phyloP scores from a whole-genome alignment of 2,797 vertebrate species.

The Gallinago solitaria region DNA sequence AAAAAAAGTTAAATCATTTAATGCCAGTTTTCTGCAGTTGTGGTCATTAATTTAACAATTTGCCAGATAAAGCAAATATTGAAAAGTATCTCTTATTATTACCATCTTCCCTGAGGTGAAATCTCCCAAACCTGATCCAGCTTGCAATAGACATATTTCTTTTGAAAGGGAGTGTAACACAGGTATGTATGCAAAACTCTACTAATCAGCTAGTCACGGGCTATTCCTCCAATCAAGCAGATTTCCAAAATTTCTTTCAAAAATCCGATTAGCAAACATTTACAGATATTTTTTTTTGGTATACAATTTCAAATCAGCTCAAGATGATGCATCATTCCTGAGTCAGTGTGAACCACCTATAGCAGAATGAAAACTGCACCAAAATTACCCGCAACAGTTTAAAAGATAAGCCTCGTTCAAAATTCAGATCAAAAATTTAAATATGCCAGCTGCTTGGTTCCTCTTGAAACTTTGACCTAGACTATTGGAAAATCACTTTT shows the following conservation, averaged over 20 bases:
- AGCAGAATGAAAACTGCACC: background rate
- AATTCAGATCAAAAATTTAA: background rate
- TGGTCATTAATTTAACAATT: background rate
- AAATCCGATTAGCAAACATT: background rate
- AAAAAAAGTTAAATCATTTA: background rate
- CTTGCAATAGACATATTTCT: slow-evolving; percentile 36
- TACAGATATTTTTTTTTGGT: background rate
- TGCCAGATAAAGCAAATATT: background rate
- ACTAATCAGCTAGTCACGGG: background rate
- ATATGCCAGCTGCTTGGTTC: background rate
- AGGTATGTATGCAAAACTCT: background rate
- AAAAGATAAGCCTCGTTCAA: background rate
- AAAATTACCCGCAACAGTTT: background rate
- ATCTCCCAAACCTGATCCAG: slow-evolving; percentile 47
- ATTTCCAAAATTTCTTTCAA: background rate
- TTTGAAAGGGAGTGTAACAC: slow-evolving; percentile 5
- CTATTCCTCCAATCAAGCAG: background rate
- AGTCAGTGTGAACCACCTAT: background rate
- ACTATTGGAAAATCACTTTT: background rate
- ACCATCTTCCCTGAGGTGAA: background rate
- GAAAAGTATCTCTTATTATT: slow-evolving; percentile 22
- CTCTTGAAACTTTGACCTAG: background rate
- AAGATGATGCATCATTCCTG: background rate
- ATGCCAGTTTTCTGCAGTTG: background rate
- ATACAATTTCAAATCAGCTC: background rate